Percentiles rank a stretch among this genome's conserved stretches.
Evolutionary conservation across 2,888 invertebrate species (phyloP).

Genomic region (Luperina nickerlii): DNA sequence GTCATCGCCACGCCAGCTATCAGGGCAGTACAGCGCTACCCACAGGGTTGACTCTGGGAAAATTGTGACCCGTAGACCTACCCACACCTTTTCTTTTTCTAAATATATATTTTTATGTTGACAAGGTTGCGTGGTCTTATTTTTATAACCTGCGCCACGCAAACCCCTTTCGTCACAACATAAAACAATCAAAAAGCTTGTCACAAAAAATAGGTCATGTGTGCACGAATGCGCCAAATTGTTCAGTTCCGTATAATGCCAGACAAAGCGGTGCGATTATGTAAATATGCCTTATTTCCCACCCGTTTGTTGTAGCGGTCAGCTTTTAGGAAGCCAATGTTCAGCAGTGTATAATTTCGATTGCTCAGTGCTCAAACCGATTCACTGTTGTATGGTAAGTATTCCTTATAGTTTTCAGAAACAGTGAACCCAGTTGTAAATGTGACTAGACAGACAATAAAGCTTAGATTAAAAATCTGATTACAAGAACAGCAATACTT

Average conservation of each 20-base stretch:
- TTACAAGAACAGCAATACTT: too few relatives aligned
- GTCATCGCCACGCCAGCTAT: too few relatives aligned
- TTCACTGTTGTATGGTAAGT: background rate
- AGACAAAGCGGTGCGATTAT: conserved; percentile 42
- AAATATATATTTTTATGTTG: too few relatives aligned
- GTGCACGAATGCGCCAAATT: conserved; percentile 40
- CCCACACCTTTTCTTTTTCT: too few relatives aligned
- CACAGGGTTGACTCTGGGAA: too few relatives aligned
- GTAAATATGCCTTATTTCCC: conserved; percentile 43
- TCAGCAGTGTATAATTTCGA: background rate
- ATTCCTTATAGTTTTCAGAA: background rate
- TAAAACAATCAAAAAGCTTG: conserved; percentile 32
- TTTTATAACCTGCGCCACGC: too few relatives aligned
- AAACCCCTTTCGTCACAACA: too few relatives aligned
- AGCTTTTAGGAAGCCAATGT: conserved; percentile 13
- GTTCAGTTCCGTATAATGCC: conserved; percentile 31
- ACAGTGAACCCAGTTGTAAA: background rate
- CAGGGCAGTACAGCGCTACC: too few relatives aligned
- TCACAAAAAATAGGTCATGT: conserved; percentile 35
- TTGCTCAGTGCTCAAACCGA: background rate
- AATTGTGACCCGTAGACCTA: too few relatives aligned
- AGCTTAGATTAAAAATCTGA: background rate
- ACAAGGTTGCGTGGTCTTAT: too few relatives aligned
- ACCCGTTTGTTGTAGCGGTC: conserved; percentile 20
- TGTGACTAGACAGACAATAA: background rate